These are phyloP conservation scores for Atlantisia rogersi DNA, from an alignment of 2,113 vertebrate species.

Conservation along the genomic window DNA sequence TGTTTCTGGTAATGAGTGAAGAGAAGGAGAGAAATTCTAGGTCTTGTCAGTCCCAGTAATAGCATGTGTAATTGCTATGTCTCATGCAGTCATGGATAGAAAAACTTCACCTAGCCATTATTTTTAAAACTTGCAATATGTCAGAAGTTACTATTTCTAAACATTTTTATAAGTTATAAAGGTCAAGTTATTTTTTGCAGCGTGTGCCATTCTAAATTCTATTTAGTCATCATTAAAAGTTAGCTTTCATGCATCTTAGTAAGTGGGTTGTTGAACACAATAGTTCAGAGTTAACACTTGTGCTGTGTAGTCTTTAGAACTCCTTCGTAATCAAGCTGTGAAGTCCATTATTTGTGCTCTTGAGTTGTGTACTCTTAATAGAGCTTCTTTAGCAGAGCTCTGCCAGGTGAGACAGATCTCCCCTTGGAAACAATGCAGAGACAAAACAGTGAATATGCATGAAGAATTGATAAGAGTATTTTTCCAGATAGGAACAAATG, in stretches of 20 bases:
- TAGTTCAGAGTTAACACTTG: neutral
- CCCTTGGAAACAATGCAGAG: neutral
- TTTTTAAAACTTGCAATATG: neutral
- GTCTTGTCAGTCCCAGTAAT: neutral
- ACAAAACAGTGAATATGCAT: neutral
- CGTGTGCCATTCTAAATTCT: neutral
- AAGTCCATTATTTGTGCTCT: neutral
- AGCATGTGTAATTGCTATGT: neutral
- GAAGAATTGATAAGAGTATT: neutral
- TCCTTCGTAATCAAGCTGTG: neutral
- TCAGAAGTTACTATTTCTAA: neutral
- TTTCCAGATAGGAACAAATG: neutral
- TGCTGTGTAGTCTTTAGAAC: neutral
- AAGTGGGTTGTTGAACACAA: neutral
- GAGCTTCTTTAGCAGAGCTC: neutral
- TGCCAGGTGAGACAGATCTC: neutral
- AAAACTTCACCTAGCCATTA: neutral
- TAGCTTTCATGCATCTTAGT: neutral
- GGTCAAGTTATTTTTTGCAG: neutral
- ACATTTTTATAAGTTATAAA: neutral
- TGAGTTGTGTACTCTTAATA: neutral
- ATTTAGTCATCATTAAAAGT: neutral
- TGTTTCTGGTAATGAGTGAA: neutral
- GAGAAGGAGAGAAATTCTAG: neutral
- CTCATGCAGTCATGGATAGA: neutral